phyloP scores from a whole-genome alignment of 2,113 vertebrate species.

The Atrichornis clamosus region DNA sequence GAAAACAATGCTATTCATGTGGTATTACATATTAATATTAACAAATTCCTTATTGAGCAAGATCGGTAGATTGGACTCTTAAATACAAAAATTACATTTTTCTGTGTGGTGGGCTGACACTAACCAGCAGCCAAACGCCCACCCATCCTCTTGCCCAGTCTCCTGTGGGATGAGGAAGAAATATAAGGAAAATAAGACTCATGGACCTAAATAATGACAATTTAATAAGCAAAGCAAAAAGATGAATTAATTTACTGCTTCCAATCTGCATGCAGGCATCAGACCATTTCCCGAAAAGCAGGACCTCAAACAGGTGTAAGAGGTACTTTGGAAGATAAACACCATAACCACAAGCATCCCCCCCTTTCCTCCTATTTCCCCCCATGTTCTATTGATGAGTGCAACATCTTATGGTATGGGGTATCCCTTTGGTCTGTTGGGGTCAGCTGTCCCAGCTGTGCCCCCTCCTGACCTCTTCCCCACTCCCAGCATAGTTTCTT shows the following conservation, averaged over 20 bases:
- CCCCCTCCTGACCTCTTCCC: neutral
- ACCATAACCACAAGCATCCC: neutral
- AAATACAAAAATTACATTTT: neutral
- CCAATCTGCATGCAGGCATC: neutral
- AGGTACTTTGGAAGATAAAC: neutral
- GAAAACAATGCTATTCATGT: neutral
- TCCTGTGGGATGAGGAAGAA: neutral
- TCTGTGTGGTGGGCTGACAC: neutral
- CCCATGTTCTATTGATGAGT: neutral
- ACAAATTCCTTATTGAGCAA: neutral
- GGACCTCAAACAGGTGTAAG: neutral
- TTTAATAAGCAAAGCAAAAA: neutral
- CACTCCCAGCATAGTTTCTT: neutral
- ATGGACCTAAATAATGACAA: neutral
- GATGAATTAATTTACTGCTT: neutral
- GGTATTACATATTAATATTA: neutral
- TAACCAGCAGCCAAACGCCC: neutral
- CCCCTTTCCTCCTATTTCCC: neutral
- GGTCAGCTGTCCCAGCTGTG: neutral
- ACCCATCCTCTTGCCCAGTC: neutral
- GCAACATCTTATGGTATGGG: accelerated
- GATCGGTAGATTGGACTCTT: neutral
- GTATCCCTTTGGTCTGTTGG: neutral
- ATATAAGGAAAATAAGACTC: neutral
- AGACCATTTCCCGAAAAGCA: neutral